Conservation (phyloP, 2,888 invertebrate species). For the Incurvaria masculella region DNA sequence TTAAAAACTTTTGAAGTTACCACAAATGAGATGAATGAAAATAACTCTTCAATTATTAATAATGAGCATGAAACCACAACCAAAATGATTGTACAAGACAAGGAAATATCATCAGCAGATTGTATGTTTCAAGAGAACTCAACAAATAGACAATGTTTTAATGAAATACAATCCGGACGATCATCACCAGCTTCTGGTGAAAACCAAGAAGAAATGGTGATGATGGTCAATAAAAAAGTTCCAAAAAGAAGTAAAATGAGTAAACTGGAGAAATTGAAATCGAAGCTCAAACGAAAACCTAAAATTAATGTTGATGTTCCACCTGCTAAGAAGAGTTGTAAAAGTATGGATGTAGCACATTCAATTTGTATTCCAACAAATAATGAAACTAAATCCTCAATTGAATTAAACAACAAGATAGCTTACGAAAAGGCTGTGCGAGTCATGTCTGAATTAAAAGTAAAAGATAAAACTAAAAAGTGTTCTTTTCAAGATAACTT, state of each 20-base stretch:
- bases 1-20: constrained; percentile 14
- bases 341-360: background rate
- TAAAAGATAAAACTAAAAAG: constrained; percentile 19
- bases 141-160: no score
- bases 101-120: no score
- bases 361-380: background rate
- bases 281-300: constrained; percentile 5
- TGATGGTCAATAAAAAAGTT: no score
- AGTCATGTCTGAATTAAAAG: constrained; percentile 31
- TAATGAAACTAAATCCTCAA: background rate
- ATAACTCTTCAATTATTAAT: constrained; percentile 14
- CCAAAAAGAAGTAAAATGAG: constrained; percentile 24
- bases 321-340: no score
- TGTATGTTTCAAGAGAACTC: no score
- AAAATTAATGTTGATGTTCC: background rate
- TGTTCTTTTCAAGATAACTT: no score
- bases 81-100: no score
- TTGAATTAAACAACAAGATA: constrained; percentile 2
- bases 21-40: constrained; percentile 21
- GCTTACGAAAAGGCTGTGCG: constrained; percentile 34
- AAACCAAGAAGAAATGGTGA: no score
- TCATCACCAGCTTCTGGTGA: background rate
- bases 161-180: constrained; percentile 10
- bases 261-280: constrained; percentile 26
- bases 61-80: no score